Base-by-base conservation (phyloP, 2,113 vertebrate species). In the Hippocampus zosterae region DNA sequence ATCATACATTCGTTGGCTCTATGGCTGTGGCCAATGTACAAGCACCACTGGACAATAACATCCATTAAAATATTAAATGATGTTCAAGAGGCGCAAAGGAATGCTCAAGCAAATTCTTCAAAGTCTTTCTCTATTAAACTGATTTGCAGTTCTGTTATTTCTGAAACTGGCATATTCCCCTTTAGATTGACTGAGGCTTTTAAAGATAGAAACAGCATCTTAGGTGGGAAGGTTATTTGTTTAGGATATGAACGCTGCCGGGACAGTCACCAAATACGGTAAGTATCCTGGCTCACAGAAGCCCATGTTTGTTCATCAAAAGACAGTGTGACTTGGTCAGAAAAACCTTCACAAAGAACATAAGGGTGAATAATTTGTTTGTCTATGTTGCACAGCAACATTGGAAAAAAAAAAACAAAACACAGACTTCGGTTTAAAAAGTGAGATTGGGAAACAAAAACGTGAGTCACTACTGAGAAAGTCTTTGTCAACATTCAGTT, bases 361-460 rank as follows among this genome's bases (percentile, higher is more conserved):
- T 44, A 27, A 62, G 52, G 50, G 67, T 69, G 60, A 44, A 80
- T 79, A 75, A 81, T 61, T 37, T 19, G 46, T 50, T 19, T 67
- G 70, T 80, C 81, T 66, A 73, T 86, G 88, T 91, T 90, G 88
- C 88, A 90, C 88, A 91, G 88, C 88, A 92, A 90, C 85, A 75
- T 84, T 85, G 87, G 87, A 84, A 87, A 85, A 91, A 84, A 87
- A 76, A 91, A 84, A 87, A 76, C 72, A 86, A 78, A 87, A 84
- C 83, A 78, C 67, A 19, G 65, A 68, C 6, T 69, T 25, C 71
- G 44, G 41, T 63, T 68, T 68, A 41, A 78, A 46, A 75, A 44
- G 56, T 46, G 50, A 59, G 46, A 75, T 72, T 71, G 41, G 74
- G 63, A 84, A 65, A 27, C 68, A 66, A 67, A 65, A 69, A 71